These are phyloP conservation scores for Shinisaurus crocodilurus DNA, from an alignment of 2,113 vertebrate genomes.

Conservation along the genomic window DNA sequence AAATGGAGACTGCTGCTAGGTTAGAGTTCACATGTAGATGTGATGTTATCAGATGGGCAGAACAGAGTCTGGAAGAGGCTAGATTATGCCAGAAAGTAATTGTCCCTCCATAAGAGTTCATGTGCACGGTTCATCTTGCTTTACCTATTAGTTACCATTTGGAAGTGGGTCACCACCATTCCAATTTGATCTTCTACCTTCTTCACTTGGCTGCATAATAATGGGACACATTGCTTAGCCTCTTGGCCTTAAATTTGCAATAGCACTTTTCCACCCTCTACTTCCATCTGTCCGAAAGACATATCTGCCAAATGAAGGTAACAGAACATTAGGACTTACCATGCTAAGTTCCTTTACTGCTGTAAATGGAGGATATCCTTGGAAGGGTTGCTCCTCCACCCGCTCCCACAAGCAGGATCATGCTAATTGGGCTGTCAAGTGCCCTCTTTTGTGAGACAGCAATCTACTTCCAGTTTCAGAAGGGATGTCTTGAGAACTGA, in stretches of 20 bases:
- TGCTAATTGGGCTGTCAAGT: too few relatives aligned
- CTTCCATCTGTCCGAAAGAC: background rate
- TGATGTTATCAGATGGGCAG: too few relatives aligned
- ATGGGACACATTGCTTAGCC: too few relatives aligned
- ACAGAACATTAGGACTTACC: background rate
- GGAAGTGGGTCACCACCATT: background rate
- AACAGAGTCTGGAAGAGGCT: background rate
- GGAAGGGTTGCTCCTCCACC: too few relatives aligned
- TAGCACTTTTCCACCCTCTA: background rate
- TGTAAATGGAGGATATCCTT: too few relatives aligned
- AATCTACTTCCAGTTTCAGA: too few relatives aligned
- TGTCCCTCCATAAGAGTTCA: too few relatives aligned
- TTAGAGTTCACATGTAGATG: background rate
- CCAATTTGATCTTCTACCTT: background rate
- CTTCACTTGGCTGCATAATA: background rate
- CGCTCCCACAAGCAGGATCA: too few relatives aligned
- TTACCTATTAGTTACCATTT: background rate
- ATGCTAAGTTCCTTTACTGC: too few relatives aligned
- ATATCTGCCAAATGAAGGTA: background rate
- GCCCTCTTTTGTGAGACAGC: too few relatives aligned
- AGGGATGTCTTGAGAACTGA: too few relatives aligned
- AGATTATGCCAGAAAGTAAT: background rate
- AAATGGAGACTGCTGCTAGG: background rate
- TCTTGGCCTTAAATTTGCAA: background rate
- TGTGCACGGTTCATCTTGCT: background rate